Conservation (phyloP, 2,797 vertebrate genomes). For the Anas flavirostris region DNA sequence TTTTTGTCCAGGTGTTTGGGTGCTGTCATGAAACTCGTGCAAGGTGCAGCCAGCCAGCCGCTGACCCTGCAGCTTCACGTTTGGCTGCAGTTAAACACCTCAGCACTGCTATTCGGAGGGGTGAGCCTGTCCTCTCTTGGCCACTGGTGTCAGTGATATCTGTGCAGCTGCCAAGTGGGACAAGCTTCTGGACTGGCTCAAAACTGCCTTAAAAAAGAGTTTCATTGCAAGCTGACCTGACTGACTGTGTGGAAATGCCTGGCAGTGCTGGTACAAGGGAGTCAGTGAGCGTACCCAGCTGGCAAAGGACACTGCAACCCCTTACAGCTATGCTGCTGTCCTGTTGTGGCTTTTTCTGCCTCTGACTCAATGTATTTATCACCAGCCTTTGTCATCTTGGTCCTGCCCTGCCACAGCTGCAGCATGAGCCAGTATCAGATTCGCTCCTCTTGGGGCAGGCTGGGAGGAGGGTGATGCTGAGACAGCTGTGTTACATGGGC, state of each 20-base stretch:
- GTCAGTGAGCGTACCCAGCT: not conserved
- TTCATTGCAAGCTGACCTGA: not conserved
- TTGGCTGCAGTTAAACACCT: not conserved
- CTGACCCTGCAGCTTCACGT: not conserved
- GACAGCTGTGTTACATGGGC: not conserved
- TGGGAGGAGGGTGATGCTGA: not conserved
- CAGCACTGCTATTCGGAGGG: fast-evolving
- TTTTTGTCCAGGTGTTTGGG: not conserved
- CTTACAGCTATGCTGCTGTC: not conserved
- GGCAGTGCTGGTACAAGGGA: not conserved
- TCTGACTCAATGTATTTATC: not conserved
- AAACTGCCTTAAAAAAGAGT: not conserved
- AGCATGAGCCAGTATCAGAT: fast-evolving
- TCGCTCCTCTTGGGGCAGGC: not conserved
- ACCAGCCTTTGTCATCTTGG: not conserved
- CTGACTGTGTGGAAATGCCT: not conserved
- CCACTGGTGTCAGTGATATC: not conserved
- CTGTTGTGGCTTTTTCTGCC: not conserved
- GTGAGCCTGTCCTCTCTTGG: not conserved
- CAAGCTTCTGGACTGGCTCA: not conserved
- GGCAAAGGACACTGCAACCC: not conserved
- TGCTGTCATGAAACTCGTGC: fast-evolving
- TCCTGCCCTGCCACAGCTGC: not conserved
- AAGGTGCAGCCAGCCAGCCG: fast-evolving
- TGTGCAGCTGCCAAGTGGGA: not conserved